phyloP scores from a whole-genome alignment of 2,113 vertebrate species.

The Saguinus imperator region DNA sequence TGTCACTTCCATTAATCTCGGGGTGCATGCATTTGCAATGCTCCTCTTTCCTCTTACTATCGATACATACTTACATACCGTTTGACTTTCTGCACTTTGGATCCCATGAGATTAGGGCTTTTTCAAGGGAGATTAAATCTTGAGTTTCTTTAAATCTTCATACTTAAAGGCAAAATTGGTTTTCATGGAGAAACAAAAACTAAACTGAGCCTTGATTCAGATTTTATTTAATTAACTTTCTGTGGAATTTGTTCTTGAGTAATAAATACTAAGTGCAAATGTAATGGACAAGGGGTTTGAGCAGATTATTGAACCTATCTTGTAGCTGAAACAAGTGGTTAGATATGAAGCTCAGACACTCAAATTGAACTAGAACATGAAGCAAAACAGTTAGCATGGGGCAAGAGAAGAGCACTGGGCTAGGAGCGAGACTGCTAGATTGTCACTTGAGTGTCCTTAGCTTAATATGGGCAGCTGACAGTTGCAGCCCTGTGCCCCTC shows the following conservation, averaged over 20 bases:
- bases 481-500: background rate
- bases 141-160: conserved; percentile 45
- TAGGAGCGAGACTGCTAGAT: background rate
- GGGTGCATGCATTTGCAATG: background rate
- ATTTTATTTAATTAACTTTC: background rate
- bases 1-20: background rate
- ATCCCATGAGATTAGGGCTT: conserved; percentile 37
- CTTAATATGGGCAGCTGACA: background rate
- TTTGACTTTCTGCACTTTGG: background rate
- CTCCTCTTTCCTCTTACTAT: background rate
- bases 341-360: background rate
- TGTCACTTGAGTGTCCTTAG: background rate
- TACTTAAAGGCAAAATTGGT: background rate
- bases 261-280: background rate
- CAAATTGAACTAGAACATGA: background rate
- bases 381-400: background rate
- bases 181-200: conserved; percentile 1
- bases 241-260: background rate
- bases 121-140: conserved; percentile 65
- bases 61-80: background rate
- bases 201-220: background rate
- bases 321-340: background rate
- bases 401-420: fast-evolving
- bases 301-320: background rate
- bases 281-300: background rate